phyloP scores from a whole-genome alignment of 2,797 vertebrate species.

The Silurus lanzhouensis region DNA sequence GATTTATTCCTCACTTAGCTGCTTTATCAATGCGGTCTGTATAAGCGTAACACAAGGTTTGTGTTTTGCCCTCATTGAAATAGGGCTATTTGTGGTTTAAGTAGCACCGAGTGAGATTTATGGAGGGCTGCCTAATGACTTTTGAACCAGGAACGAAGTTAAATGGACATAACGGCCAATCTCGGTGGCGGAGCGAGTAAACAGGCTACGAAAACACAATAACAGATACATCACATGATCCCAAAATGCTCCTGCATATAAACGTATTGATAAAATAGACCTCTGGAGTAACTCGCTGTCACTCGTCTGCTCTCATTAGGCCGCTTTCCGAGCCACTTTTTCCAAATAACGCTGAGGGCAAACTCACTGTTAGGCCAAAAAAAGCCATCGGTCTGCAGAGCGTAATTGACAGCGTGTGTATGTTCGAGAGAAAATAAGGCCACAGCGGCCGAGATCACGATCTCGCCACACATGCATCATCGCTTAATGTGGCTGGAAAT shows the following conservation, averaged over 20 bases:
- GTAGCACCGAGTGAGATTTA: conserved; percentile 27
- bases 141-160: conserved; percentile 36
- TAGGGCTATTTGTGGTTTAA: conserved; percentile 34
- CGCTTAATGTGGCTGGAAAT: conserved; percentile 26
- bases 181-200: conserved; percentile 24
- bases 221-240: conserved; percentile 33
- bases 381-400: conserved; percentile 24
- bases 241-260: conserved; percentile 28
- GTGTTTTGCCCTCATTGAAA: conserved; percentile 20
- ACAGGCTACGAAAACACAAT: conserved; percentile 23
- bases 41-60: conserved; percentile 22
- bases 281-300: conserved; percentile 31
- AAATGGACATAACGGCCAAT: conserved; percentile 36
- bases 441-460: conserved; percentile 2
- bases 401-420: conserved; percentile 41
- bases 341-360: conserved; percentile 22
- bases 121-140: conserved; percentile 12
- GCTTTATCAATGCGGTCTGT: conserved; percentile 19
- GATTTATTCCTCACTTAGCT: conserved; percentile 15
- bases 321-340: conserved; percentile 11
- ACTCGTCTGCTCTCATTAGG: conserved; percentile 40
- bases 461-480: conserved; percentile 11
- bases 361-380: conserved; percentile 13
- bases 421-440: conserved; percentile 36
- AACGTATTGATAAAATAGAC: conserved; percentile 26